Evolutionary conservation across 2,113 vertebrate species (phyloP).

Genomic region (Lagopus muta): DNA sequence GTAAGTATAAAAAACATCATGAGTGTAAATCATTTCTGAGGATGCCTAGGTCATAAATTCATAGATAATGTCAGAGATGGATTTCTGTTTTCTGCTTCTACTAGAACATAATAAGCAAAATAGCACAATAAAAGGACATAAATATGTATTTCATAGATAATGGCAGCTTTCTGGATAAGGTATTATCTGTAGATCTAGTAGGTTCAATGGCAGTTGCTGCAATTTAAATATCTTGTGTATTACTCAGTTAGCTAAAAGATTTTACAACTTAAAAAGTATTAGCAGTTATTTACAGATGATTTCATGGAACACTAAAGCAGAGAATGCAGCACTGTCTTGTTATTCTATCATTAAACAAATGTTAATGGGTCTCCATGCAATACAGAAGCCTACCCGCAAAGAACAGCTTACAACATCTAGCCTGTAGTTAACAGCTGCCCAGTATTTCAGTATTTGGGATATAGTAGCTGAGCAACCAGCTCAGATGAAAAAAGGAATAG

Average conservation of each 20-base stretch:
- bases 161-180: neutral
- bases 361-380: neutral
- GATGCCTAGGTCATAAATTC: neutral
- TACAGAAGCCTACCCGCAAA: neutral
- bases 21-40: neutral
- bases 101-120: neutral
- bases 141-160: neutral
- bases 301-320: neutral
- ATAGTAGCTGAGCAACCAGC: neutral
- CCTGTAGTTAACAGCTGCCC: neutral
- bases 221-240: neutral
- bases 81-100: neutral
- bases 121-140: neutral
- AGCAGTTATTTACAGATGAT: neutral
- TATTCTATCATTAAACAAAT: neutral
- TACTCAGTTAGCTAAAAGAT: neutral
- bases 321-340: neutral
- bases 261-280: neutral
- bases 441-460: neutral
- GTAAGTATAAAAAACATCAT: neutral
- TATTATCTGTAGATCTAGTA: neutral
- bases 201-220: neutral
- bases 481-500: neutral
- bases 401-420: neutral
- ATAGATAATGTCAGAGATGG: neutral